A percentile compares a stretch with the other conserved stretches of the same genome.
These are phyloP conservation scores for Dasypogon diadema DNA, from an alignment of 2,888 invertebrate genomes.

Conservation along the genomic window DNA sequence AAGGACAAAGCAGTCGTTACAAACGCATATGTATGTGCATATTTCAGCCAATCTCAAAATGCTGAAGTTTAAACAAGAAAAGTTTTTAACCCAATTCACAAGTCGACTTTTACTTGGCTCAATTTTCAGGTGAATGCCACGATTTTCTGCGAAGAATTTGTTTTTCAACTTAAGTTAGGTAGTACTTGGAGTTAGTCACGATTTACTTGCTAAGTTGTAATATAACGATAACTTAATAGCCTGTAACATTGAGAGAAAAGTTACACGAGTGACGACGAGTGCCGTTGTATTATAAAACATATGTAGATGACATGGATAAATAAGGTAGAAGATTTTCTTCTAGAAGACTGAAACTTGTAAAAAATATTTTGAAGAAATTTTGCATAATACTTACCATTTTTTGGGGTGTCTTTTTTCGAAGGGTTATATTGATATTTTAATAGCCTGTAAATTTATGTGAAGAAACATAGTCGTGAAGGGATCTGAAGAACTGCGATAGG, in stretches of 20 bases:
- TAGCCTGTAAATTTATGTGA: too few species aligned
- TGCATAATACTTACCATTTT: too few species aligned
- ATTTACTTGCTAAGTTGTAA: background rate
- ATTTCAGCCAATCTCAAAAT: constrained; percentile 29
- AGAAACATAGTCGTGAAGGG: too few species aligned
- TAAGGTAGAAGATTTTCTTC: too few species aligned
- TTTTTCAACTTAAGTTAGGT: background rate
- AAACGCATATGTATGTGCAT: background rate
- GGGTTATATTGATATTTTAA: too few species aligned
- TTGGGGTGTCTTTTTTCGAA: too few species aligned
- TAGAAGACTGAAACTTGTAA: too few species aligned
- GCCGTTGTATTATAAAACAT: too few species aligned
- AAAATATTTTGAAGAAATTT: too few species aligned
- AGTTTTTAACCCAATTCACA: constrained; percentile 53
- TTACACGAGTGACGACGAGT: too few species aligned
- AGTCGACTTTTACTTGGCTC: constrained; percentile 16
- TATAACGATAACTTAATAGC: background rate
- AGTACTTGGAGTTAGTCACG: background rate
- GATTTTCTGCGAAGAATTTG: background rate
- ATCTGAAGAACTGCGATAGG: too few species aligned
- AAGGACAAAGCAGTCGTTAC: background rate
- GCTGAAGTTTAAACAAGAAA: constrained; percentile 55
- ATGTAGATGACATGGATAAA: too few species aligned
- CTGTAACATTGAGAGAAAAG: background rate
- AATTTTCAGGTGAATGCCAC: constrained; percentile 9